Evolutionary conservation across 2,888 invertebrate species (phyloP).

Genomic region (Scrobipalpa costella): DNA sequence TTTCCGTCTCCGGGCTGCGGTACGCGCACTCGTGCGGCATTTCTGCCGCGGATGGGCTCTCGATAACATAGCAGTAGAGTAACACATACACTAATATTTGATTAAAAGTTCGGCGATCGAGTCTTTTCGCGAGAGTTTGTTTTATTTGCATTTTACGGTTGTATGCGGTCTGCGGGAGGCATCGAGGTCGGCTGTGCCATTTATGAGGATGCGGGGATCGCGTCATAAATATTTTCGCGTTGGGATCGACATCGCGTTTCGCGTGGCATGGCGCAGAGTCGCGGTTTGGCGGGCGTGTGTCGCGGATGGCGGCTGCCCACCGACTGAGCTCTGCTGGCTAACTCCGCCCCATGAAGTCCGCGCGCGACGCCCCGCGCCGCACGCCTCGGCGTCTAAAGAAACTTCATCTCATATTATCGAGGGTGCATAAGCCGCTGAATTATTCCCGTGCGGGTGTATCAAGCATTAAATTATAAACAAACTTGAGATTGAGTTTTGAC

Average conservation of each 20-base stretch:
- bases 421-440: slow-evolving; percentile 76
- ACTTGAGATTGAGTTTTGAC: slow-evolving; percentile 56
- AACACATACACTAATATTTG: slow-evolving; percentile 77
- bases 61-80: slow-evolving; percentile 72
- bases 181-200: slow-evolving; percentile 71
- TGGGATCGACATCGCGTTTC: slow-evolving; percentile 70
- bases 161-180: slow-evolving; percentile 60
- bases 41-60: slow-evolving; percentile 67
- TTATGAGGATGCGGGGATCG: slow-evolving; percentile 68
- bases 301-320: slow-evolving; percentile 72
- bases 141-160: slow-evolving; percentile 77
- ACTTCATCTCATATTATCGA: slow-evolving; percentile 77
- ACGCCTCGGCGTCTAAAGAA: slow-evolving; percentile 71
- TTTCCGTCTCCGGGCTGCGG: slow-evolving; percentile 81
- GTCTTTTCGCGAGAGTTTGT: slow-evolving; percentile 70
- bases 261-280: slow-evolving; percentile 63
- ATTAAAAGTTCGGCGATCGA: slow-evolving; percentile 74
- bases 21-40: slow-evolving; percentile 87
- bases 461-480: slow-evolving; percentile 70
- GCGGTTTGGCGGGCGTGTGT: slow-evolving; percentile 52
- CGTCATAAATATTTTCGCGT: slow-evolving; percentile 77
- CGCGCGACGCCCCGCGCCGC: slow-evolving; percentile 56
- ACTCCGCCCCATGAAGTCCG: slow-evolving; percentile 71
- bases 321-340: slow-evolving; percentile 68
- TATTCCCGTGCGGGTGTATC: slow-evolving; percentile 70